Percentiles rank a stretch among this genome's conserved stretches.
Evolutionary conservation across 2,113 vertebrate species (phyloP).

Genomic region (Anarrhichthys ocellatus): DNA sequence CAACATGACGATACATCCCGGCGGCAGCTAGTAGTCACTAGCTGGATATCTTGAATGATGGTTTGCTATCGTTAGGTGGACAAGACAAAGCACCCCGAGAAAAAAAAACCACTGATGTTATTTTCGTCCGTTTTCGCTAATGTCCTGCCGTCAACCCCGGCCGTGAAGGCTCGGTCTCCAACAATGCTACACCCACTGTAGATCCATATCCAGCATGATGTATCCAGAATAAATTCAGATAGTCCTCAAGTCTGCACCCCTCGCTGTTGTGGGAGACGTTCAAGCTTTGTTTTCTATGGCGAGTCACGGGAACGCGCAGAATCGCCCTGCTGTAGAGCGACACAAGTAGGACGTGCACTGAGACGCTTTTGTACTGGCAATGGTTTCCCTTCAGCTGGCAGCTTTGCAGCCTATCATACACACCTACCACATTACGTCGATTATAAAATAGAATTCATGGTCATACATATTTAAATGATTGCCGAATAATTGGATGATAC

Average conservation of each 20-base stretch:
- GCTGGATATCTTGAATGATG: conserved; percentile 75
- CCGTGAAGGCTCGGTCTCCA: conserved; percentile 73
- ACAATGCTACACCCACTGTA: conserved; percentile 76
- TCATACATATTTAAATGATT: neutral
- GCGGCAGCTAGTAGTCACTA: conserved; percentile 79
- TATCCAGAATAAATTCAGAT: conserved; percentile 60
- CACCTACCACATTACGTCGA: conserved; percentile 33
- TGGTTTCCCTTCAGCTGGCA: conserved; percentile 49
- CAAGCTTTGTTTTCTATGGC: conserved; percentile 86
- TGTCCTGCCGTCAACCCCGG: conserved; percentile 69
- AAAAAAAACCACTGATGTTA: conserved; percentile 59
- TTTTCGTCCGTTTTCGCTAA: conserved; percentile 68
- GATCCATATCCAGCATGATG: conserved; percentile 78
- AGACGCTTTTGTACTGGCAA: conserved; percentile 59
- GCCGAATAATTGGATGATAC: neutral
- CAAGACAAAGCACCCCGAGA: conserved; percentile 82
- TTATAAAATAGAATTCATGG: conserved; percentile 1
- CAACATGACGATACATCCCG: conserved; percentile 81
- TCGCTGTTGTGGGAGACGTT: conserved; percentile 81
- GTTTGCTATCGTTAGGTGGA: conserved; percentile 80
- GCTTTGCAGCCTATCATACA: conserved; percentile 42
- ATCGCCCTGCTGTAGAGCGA: conserved; percentile 76
- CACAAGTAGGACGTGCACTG: conserved; percentile 71
- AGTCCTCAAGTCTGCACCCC: conserved; percentile 72
- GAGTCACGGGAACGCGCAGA: conserved; percentile 80